Percentiles rank a stretch among this genome's conserved stretches.
Conservation (phyloP, 2,888 invertebrate genomes). For the Cecidostiba fungosa region DNA sequence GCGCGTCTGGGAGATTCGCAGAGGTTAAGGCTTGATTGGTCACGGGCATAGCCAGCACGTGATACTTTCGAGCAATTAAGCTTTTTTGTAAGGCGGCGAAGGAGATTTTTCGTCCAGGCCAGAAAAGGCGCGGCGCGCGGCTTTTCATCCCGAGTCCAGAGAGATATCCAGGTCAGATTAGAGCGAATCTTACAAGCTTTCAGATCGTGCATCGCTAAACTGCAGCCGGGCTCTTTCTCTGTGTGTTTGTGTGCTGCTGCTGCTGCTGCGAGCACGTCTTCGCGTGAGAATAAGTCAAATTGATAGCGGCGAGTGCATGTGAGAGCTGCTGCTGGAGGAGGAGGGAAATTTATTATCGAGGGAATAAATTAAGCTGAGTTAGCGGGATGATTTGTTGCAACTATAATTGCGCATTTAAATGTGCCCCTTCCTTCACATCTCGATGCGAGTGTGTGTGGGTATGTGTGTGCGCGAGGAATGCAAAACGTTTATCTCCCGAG, state of each 20-base stretch:
- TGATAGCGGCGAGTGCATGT: neutral
- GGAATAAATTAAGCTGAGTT: neutral
- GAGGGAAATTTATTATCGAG: neutral
- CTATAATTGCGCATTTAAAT: neutral
- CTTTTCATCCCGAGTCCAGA: conserved; percentile 22
- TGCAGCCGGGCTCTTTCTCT: neutral
- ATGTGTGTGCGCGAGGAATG: no score
- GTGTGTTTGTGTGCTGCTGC: no score
- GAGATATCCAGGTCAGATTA: conserved; percentile 47
- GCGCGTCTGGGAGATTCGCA: neutral
- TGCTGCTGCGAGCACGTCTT: neutral
- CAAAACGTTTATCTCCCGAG: no score
- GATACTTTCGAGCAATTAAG: conserved; percentile 36
- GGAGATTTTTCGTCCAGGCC: neutral
- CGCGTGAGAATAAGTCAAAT: conserved; percentile 19
- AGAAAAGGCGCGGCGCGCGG: neutral
- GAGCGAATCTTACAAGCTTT: conserved; percentile 13
- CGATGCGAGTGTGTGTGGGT: no score
- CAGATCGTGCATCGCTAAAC: neutral
- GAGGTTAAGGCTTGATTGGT: conserved; percentile 22
- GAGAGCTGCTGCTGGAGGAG: neutral
- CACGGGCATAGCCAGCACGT: neutral
- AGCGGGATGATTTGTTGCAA: neutral
- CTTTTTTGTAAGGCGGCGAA: neutral
- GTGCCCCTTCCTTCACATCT: neutral